Evolutionary conservation across 2,113 vertebrate genomes (phyloP), one percentile per base, ranked within the genome.

Genomic region (Bombycilla garrulus): DNA sequence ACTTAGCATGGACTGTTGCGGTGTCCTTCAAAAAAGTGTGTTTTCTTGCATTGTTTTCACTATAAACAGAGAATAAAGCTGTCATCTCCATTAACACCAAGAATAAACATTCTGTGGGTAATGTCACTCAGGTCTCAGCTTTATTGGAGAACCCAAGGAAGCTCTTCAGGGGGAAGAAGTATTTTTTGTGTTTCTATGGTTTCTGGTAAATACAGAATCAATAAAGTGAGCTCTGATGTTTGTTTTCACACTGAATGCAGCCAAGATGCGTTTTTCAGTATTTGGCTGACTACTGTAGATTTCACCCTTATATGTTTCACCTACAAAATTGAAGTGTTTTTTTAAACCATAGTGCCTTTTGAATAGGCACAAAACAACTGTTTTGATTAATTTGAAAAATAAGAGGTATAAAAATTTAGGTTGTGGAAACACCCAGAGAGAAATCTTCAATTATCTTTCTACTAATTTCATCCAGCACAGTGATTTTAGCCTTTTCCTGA

Each of bases 121-220:
- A 64, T 65, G 35, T 54, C 74, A 80, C 92, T 95, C 64, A 83
- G 62, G 78, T 84, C 84, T 62, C 56, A 47, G 73, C 86, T 96
- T 89, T 94, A 93, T 38, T 87, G 71, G 71, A 97, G 97, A 96
- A n/a, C 31, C 40, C 69, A 88, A 80, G 77, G 81, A 95, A 79
- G 70, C 60, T 92, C 3, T 53, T 48, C 31, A 61, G 56, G 38
- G 44, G 51, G 25, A 80, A 78, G 53, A 76, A 90, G n/a, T 36
- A 26, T 64, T 96, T 56, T 91, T 94, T 94, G 42, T 95, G 35
- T 44, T 88, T 85, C 92, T 95, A 54, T 96, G 57, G 84, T 94
- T 96, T 78, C 73, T 96, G 66, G 45, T 92, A 66, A 84, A 74
- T 85, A 65, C 25, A 61, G 45, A 29, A 38, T 86, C 96, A 72